A percentile compares a stretch with the other conserved stretches of the same genome.
phyloP scores from a whole-genome alignment of 1,140 invertebrate genomes.

The Oscheius sp. region DNA sequence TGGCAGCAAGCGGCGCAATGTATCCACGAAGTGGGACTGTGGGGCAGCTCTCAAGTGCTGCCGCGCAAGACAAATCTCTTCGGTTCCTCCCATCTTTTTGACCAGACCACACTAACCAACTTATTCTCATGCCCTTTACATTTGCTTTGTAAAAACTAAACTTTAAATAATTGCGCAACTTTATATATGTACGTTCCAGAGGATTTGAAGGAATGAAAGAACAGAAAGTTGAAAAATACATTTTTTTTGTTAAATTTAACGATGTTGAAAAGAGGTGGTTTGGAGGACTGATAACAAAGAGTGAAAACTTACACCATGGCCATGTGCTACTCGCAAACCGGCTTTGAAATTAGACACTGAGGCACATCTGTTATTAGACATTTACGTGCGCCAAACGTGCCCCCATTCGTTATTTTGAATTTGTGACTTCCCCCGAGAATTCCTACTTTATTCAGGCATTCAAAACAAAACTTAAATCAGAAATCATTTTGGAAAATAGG shows the following conservation, averaged over 20 bases:
- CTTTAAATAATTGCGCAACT: too few species aligned
- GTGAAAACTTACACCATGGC: slow-evolving; percentile 1
- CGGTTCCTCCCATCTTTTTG: slow-evolving; percentile 4
- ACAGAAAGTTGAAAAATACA: too few species aligned
- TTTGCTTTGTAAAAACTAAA: too few species aligned
- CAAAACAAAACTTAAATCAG: background rate
- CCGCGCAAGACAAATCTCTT: slow-evolving; percentile 8
- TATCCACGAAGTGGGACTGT: slow-evolving; percentile 5
- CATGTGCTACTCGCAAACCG: background rate
- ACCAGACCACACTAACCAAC: too few species aligned
- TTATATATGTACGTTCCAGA: too few species aligned
- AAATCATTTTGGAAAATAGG: background rate
- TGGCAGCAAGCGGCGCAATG: slow-evolving; percentile 6
- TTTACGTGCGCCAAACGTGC: background rate
- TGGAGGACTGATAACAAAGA: slow-evolving; percentile 2
- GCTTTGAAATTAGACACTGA: background rate
- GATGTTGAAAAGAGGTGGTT: too few species aligned
- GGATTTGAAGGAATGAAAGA: too few species aligned
- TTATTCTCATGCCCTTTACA: background rate
- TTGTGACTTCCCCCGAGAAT: background rate
- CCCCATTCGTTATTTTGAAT: background rate
- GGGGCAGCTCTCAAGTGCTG: slow-evolving; percentile 5
- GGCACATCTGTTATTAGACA: background rate
- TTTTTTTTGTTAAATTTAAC: too few species aligned
- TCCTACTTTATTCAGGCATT: too few species aligned